Percentiles rank a stretch among this genome's conserved stretches.
These are phyloP conservation scores for Caenorhabditis plicata DNA, from an alignment of 2,888 invertebrate genomes.

Conservation along the genomic window DNA sequence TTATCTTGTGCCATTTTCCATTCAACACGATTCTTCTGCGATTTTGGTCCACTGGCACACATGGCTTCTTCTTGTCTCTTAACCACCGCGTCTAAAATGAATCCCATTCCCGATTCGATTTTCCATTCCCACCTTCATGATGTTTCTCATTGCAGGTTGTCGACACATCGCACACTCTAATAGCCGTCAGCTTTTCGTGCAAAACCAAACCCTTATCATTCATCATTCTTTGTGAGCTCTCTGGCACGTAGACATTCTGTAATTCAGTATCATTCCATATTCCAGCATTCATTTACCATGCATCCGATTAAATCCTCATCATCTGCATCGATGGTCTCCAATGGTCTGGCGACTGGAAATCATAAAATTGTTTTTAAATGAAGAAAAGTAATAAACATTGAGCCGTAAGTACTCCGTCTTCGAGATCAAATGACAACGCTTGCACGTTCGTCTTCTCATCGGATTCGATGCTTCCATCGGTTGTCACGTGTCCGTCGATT, in stretches of 20 bases:
- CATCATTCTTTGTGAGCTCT: conserved; percentile 19
- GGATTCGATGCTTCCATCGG: conserved; percentile 38
- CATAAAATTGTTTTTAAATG: background rate
- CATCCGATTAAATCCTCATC: conserved; percentile 32
- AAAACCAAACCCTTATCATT: conserved; percentile 23
- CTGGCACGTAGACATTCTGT: conserved; percentile 33
- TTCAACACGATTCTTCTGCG: conserved; percentile 19
- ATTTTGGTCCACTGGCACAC: conserved; percentile 9
- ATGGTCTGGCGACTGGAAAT: conserved; percentile 28
- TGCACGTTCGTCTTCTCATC: conserved; percentile 49
- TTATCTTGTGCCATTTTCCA: conserved; percentile 20
- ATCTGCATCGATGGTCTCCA: conserved; percentile 16
- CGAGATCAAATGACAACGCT: conserved; percentile 39
- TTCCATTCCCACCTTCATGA: conserved; percentile 7
- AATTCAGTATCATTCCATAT: conserved; percentile 2
- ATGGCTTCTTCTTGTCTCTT: conserved; percentile 19
- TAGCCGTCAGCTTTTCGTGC: conserved; percentile 9
- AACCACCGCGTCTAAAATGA: conserved; percentile 17
- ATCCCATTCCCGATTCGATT: background rate
- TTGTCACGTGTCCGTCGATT: conserved; percentile 39
- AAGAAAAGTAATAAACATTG: conserved; percentile 18
- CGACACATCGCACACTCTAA: conserved; percentile 34
- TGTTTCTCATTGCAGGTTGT: conserved; percentile 27
- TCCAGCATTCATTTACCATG: conserved; percentile 10
- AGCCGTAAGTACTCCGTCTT: conserved; percentile 35